These are phyloP conservation scores for Carettochelys insculpta DNA, from an alignment of 2,113 vertebrate species.

Conservation along the genomic window DNA sequence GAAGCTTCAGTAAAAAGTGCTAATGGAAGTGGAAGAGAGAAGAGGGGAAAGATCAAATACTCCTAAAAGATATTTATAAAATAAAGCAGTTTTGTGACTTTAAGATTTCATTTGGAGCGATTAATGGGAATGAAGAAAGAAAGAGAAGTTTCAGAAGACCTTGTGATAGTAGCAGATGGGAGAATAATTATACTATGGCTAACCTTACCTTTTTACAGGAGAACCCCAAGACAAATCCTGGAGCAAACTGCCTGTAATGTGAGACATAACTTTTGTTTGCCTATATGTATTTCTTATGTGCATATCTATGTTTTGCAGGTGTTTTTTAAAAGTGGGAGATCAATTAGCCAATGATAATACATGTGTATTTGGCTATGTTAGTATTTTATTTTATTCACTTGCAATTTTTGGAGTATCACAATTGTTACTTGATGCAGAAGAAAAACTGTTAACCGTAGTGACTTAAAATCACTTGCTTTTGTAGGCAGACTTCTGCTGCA, in stretches of 20 bases:
- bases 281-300: slow-evolving; percentile 58
- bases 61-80: slow-evolving; percentile 73
- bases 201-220: slow-evolving; percentile 54
- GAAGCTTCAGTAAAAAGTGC: slow-evolving; percentile 69
- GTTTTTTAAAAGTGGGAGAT: not conserved
- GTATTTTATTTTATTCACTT: slow-evolving; percentile 44
- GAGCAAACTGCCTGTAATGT: slow-evolving; percentile 60
- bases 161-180: slow-evolving; percentile 59
- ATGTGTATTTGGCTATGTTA: not conserved
- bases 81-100: slow-evolving; percentile 63
- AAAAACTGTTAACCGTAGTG: slow-evolving; percentile 40
- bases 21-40: slow-evolving; percentile 70
- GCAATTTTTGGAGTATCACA: not conserved
- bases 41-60: slow-evolving; percentile 70
- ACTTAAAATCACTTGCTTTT: no score
- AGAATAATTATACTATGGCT: slow-evolving; percentile 66
- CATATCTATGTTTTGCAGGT: slow-evolving; percentile 34
- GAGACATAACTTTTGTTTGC: slow-evolving; percentile 44
- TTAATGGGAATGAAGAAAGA: slow-evolving; percentile 65
- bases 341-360: not conserved
- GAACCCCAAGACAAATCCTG: slow-evolving; percentile 52
- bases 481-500: slow-evolving; percentile 49
- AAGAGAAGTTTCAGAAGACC: slow-evolving; percentile 65
- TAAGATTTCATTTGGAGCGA: slow-evolving; percentile 67
- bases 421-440: slow-evolving; percentile 13